These are phyloP conservation scores for Dynastes maya DNA, from an alignment of 2,888 invertebrate genomes.

Conservation along the genomic window DNA sequence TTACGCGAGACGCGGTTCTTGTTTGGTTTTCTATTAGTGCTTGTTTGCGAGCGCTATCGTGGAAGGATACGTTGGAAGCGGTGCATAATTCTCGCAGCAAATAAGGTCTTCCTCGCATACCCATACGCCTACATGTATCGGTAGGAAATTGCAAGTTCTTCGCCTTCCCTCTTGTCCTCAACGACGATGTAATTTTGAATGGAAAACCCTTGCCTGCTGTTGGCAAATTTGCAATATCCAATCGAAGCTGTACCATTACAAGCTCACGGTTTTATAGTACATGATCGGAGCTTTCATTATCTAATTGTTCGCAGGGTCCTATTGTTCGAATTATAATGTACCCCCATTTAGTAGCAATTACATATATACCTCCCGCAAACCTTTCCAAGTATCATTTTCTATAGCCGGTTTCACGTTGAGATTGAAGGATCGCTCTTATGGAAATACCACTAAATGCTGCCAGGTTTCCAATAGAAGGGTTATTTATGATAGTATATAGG, in stretches of 20 bases:
- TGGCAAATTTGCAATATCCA: conserved; percentile 41
- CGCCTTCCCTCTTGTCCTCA: neutral
- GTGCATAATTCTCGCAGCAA: conserved; percentile 37
- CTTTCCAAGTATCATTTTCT: too few species aligned
- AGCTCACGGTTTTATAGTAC: conserved; percentile 29
- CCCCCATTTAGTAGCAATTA: neutral
- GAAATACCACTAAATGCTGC: too few species aligned
- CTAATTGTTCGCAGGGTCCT: conserved; percentile 25
- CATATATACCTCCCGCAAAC: neutral
- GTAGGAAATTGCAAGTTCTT: conserved; percentile 20
- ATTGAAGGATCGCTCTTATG: too few species aligned
- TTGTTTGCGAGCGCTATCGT: conserved; percentile 19
- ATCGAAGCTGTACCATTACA: conserved; percentile 31
- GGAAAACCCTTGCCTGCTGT: conserved; percentile 41
- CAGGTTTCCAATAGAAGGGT: too few species aligned
- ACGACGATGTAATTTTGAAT: conserved; percentile 15
- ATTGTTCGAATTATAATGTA: conserved; percentile 14
- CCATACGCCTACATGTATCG: neutral
- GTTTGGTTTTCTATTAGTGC: conserved; percentile 47
- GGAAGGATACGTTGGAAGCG: neutral
- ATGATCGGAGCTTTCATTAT: conserved; percentile 20
- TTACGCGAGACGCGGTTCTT: conserved; percentile 41
- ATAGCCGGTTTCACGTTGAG: too few species aligned
- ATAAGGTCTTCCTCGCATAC: conserved; percentile 20
- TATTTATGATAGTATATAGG: too few species aligned